Percentiles rank a stretch among this genome's conserved stretches.
Conservation (phyloP, 2,797 vertebrate genomes). For the Choloepus didactylus region DNA sequence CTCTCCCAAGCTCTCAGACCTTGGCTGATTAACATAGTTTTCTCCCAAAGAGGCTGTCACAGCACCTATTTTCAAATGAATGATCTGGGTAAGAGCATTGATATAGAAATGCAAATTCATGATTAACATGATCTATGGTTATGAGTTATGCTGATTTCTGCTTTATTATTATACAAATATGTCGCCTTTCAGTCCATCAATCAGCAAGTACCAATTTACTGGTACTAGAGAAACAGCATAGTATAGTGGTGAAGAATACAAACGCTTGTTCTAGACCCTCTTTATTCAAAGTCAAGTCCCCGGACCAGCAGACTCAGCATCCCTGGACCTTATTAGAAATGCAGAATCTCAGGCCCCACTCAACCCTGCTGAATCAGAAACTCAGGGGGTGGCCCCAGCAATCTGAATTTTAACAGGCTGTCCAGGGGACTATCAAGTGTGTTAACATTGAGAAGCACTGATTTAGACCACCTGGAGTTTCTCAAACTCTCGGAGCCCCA, state of each 20-base stretch:
- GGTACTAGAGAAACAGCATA: not conserved
- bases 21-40: not conserved
- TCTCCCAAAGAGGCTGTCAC: not conserved
- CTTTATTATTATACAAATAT: not conserved
- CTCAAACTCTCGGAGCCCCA: not conserved
- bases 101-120: constrained; percentile 5
- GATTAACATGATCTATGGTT: not conserved
- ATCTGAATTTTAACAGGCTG: not conserved
- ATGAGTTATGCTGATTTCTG: not conserved
- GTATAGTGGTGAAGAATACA: not conserved
- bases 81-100: not conserved
- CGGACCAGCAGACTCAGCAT: not conserved
- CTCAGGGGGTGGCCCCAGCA: not conserved
- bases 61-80: not conserved
- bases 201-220: not conserved
- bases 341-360: not conserved
- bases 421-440: not conserved
- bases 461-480: not conserved
- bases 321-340: not conserved
- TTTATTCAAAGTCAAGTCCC: not conserved
- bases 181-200: not conserved
- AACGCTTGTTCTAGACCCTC: not conserved
- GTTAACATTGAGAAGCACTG: too few relatives aligned
- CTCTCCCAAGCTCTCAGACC: not conserved
- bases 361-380: not conserved